phyloP scores from a whole-genome alignment of 2,113 vertebrate genomes.

The Sclerurus mexicanus region DNA sequence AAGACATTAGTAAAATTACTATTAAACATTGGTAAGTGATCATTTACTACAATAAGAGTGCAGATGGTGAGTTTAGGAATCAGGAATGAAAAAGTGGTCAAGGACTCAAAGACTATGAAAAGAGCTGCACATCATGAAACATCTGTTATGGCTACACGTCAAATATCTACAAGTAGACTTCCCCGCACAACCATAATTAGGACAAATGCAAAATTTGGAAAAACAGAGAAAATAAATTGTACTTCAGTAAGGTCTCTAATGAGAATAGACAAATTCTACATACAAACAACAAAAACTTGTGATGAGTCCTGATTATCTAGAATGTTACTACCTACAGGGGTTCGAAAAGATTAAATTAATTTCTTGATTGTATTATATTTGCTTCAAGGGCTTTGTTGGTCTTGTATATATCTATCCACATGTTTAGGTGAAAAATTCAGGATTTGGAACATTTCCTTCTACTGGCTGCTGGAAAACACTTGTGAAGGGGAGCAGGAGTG shows the following conservation, averaged over 20 bases:
- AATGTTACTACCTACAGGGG: accelerated
- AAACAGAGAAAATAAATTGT: not conserved
- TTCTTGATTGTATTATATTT: not conserved
- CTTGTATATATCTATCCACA: not conserved
- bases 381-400: not conserved
- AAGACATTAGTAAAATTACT: not conserved
- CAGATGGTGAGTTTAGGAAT: not conserved
- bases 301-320: not conserved
- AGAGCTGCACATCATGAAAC: not conserved
- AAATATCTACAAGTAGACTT: not conserved
- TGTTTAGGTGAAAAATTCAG: not conserved
- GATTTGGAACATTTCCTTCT: not conserved
- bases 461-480: not conserved
- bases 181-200: not conserved
- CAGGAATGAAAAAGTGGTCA: not conserved
- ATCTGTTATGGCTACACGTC: not conserved
- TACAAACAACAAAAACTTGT: not conserved
- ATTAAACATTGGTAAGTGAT: not conserved
- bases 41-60: not conserved
- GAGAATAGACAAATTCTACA: not conserved
- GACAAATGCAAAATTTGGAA: not conserved
- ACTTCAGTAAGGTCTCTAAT: not conserved
- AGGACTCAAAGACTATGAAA: not conserved
- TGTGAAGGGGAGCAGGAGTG: not conserved
- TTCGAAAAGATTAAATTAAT: not conserved